Evolutionary conservation across 2,797 vertebrate genomes (phyloP).

Genomic region (Ctenosaura bakeri): DNA sequence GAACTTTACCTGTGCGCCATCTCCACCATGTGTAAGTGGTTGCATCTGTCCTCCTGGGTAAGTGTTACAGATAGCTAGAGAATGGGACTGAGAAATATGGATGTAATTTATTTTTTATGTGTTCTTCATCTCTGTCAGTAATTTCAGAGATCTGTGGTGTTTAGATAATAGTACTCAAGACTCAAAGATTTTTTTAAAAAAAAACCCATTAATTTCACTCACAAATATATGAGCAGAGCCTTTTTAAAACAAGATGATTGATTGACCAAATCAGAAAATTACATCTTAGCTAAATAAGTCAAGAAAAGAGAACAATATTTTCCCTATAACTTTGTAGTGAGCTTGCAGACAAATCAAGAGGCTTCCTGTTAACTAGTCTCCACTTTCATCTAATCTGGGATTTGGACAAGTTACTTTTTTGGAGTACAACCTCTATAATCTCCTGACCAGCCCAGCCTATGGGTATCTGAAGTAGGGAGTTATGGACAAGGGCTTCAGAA

Average conservation of each 20-base stretch:
- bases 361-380: too few relatives aligned
- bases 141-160: neutral
- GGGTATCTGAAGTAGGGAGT: too few relatives aligned
- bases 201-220: neutral
- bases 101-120: constrained; percentile 7
- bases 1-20: constrained; percentile 96
- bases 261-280: neutral
- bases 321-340: neutral
- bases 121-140: neutral
- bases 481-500: too few relatives aligned
- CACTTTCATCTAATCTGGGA: too few relatives aligned
- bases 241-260: neutral
- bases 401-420: too few relatives aligned
- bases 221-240: neutral
- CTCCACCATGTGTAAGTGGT: constrained; percentile 93
- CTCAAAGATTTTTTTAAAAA: neutral
- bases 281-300: neutral
- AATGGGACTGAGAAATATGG: constrained; percentile 1
- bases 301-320: neutral
- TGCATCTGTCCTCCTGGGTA: constrained; percentile 95
- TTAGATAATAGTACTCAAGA: neutral
- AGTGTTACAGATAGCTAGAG: constrained; percentile 58
- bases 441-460: too few relatives aligned
- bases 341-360: too few relatives aligned
- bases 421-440: too few relatives aligned